Base-by-base conservation (phyloP, 2,113 vertebrate species). In the Athene noctua region DNA sequence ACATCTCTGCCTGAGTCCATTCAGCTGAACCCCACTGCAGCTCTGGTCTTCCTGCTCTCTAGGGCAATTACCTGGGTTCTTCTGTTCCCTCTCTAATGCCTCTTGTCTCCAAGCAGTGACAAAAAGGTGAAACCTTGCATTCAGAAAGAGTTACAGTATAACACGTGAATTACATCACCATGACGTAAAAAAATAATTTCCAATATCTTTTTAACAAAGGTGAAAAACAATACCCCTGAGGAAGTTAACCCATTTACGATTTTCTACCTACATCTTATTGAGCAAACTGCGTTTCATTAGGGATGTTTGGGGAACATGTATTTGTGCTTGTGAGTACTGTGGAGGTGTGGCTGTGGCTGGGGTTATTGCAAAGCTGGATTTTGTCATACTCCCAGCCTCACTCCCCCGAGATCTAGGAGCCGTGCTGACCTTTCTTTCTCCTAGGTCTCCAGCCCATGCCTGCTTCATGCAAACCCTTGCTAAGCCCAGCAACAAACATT, bases 371-470 rank as follows among this genome's bases (percentile, higher is more conserved):
- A 10, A 10, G 46, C 26, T 82, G 75, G 38, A 54, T 42, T 62
- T 54, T 0, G 1, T 11, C 5, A 2, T 1, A 5, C 11, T 73
- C 44, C 44, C 72, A 22, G 8, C 15, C 25, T 57, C 4, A 1
- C 25, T 46, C 19, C 21, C 30, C 27, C 2, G 2, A 10, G 32
- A 9, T 1, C 55, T 44, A 54, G 0, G 4, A 47, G 16, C 4
- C 5, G 0, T 5, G 61, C 86, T 51, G 42, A 6, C 15, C 40
- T 8, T 4, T 15, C 49, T 49, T 29, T 29, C 30, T 26, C 30
- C 40, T 3, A 1, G 4, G 0, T 47, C 44, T 63, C 65, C 66
- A 70, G 23, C 52, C 65, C 17, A 1, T 15, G 9, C 44, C 51
- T 63, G 8, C 32, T 29, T 46, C 1, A 0, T 44, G 61, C 59